Percentiles rank a stretch among this genome's conserved stretches.
Evolutionary conservation across 1,140 invertebrate species (phyloP).

Genomic region (Brachionus rubens): DNA sequence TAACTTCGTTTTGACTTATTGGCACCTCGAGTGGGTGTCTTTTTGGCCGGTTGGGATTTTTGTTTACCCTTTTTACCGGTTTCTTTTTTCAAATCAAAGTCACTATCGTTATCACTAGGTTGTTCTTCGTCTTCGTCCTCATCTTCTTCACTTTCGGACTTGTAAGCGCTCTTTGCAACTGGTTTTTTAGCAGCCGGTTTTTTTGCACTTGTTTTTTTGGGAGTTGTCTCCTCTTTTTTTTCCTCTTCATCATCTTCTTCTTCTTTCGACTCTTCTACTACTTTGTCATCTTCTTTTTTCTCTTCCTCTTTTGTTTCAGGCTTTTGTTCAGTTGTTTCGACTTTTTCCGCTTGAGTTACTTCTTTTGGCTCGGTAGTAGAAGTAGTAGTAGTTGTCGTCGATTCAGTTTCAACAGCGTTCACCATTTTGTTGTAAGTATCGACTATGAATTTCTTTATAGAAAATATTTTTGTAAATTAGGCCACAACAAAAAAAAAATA

Average conservation of each 20-base stretch:
- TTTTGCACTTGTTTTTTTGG: no score
- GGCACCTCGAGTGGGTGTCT: neutral
- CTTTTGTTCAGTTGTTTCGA: neutral
- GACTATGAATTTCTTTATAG: neutral
- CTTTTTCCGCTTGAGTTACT: neutral
- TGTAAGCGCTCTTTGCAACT: neutral
- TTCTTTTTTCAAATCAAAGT: neutral
- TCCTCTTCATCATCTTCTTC: neutral
- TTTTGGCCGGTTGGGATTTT: neutral
- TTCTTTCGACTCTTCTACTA: neutral
- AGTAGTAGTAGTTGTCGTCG: neutral
- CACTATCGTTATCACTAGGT: neutral
- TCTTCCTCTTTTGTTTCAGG: neutral
- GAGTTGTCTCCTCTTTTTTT: no score
- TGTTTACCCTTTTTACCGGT: neutral
- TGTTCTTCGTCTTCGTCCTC: neutral
- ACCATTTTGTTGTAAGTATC: conserved; percentile 15
- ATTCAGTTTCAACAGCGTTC: neutral
- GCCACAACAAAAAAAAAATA: neutral
- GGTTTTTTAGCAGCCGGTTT: neutral
- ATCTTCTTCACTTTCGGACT: neutral
- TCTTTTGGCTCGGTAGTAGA: neutral
- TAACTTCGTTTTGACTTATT: neutral
- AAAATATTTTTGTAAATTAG: conserved; percentile 3
- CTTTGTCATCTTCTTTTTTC: neutral